Evolutionary conservation across 1,140 invertebrate genomes (phyloP).

Genomic region (Nylanderia fulva): DNA sequence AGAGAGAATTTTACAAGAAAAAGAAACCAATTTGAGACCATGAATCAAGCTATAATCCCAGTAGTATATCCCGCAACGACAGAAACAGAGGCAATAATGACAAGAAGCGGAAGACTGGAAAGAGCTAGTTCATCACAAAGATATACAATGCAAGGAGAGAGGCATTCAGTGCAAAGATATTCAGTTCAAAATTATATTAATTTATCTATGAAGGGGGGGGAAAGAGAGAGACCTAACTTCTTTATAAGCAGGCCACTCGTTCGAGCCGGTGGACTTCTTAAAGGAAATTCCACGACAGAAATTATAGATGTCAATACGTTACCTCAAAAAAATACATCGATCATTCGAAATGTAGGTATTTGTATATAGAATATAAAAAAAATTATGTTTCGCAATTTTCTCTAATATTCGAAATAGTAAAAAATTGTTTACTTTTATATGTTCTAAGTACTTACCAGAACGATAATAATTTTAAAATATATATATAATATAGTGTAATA

Average conservation of each 20-base stretch:
- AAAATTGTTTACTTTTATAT: not conserved
- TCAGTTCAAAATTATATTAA: not conserved
- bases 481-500: too few species aligned
- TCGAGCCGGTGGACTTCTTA: slow-evolving; percentile 68
- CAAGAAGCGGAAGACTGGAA: slow-evolving; percentile 46
- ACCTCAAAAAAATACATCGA: slow-evolving; percentile 48
- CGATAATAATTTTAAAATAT: too few species aligned
- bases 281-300: slow-evolving; percentile 69
- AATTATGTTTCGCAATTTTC: not conserved
- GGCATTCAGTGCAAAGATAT: not conserved
- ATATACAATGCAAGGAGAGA: not conserved
- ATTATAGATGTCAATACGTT: slow-evolving; percentile 73
- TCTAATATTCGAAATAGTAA: not conserved
- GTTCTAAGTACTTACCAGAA: not conserved
- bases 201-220: not conserved
- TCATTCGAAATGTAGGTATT: slow-evolving; percentile 74
- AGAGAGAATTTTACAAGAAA: too few species aligned
- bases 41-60: not conserved
- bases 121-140: slow-evolving; percentile 21
- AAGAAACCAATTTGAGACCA: too few species aligned
- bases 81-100: slow-evolving; percentile 64
- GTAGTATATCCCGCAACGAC: slow-evolving; percentile 67
- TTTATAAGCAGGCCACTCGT: slow-evolving; percentile 60
- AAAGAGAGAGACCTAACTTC: slow-evolving; percentile 17
- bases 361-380: not conserved